phyloP scores from a whole-genome alignment of 1,140 invertebrate species.

The Cryptotermes secundus region DNA sequence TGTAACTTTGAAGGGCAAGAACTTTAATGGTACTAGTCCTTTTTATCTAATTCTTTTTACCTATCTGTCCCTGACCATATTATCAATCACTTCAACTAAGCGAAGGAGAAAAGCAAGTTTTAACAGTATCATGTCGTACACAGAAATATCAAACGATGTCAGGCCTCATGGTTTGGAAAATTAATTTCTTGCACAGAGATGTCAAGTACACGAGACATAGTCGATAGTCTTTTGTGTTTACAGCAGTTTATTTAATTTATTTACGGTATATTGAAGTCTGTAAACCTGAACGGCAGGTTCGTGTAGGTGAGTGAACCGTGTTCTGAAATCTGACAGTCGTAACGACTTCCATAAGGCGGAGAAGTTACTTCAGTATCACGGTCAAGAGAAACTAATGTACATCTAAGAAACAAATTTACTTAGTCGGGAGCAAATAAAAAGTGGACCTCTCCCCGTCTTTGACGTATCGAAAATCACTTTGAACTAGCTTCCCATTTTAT shows the following conservation, averaged over 20 bases:
- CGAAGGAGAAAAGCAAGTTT: constrained; percentile 35
- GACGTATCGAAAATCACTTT: too few species aligned
- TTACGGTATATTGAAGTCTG: background rate
- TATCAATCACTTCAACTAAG: constrained; percentile 37
- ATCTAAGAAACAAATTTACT: too few species aligned
- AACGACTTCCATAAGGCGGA: too few species aligned
- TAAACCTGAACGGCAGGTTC: background rate
- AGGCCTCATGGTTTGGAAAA: background rate
- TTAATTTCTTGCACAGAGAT: background rate
- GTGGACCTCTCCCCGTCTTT: too few species aligned
- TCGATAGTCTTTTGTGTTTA: background rate
- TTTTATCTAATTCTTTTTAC: constrained; percentile 28
- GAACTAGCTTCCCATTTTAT: too few species aligned
- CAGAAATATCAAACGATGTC: background rate
- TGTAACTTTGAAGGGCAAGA: background rate
- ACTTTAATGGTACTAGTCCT: background rate
- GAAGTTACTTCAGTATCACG: too few species aligned
- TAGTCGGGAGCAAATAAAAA: too few species aligned
- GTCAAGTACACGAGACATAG: background rate
- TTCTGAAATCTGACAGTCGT: too few species aligned
- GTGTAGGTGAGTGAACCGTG: too few species aligned
- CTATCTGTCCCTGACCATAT: constrained; percentile 29
- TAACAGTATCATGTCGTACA: constrained; percentile 31
- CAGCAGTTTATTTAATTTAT: background rate
- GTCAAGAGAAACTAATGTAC: too few species aligned